Conservation (phyloP, 2,888 invertebrate species). For the Cryptophagus acutangulus region DNA sequence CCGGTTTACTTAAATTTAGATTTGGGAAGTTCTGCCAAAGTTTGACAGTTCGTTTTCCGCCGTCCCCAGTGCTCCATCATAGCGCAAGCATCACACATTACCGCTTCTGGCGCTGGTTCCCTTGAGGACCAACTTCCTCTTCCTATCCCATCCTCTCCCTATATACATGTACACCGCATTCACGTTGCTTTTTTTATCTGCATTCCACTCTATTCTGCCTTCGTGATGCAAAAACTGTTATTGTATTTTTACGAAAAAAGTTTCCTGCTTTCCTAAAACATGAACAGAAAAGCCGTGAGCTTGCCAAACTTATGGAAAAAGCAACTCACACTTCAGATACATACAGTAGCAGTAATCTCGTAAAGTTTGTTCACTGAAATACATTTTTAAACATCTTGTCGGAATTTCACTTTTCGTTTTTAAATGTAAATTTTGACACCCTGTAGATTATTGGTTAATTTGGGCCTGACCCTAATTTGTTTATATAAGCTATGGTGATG, state of each 20-base stretch:
- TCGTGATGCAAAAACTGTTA: background rate
- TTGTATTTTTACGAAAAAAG: slow-evolving; percentile 7
- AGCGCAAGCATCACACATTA: slow-evolving; percentile 31
- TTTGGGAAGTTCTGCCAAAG: no score
- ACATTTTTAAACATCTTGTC: slow-evolving; percentile 1
- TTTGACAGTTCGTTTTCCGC: slow-evolving; percentile 22
- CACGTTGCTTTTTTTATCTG: slow-evolving; percentile 12
- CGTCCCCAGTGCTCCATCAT: slow-evolving; percentile 23
- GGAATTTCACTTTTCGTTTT: no score
- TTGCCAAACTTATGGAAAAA: background rate
- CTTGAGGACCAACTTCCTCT: slow-evolving; percentile 26
- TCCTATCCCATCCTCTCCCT: slow-evolving; percentile 21
- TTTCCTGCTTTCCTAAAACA: background rate
- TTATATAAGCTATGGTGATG: no score
- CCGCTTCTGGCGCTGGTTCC: slow-evolving; percentile 28
- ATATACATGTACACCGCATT: no score
- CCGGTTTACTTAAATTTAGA: no score
- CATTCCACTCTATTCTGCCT: background rate
- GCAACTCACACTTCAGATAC: no score
- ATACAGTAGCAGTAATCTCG: no score
- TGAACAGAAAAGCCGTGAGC: background rate
- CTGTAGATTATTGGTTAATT: no score
- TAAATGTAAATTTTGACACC: background rate
- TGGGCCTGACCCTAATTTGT: no score
- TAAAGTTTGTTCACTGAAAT: background rate